Base-by-base conservation (phyloP, 2,888 invertebrate species). In the Erebia epiphron region DNA sequence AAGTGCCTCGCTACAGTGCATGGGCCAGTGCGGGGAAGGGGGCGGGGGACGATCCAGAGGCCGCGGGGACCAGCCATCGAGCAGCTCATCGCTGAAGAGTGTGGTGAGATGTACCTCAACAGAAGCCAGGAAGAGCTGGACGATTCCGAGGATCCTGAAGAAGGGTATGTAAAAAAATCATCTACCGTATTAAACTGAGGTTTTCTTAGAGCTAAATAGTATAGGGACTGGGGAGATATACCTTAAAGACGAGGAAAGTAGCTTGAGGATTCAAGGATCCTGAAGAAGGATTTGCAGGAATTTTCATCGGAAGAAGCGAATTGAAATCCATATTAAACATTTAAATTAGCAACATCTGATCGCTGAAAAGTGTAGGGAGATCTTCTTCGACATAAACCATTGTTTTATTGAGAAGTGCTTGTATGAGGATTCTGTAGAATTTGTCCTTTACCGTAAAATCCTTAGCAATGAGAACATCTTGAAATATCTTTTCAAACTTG, bases 91-190 rank as follows among this genome's bases (percentile, higher is more conserved):
- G 92, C 92, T 62, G 92, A 92, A 63, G 91, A 92, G 74, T 93
- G 92, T 63, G 92, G 92, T 0, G 91, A 92, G 64, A 78, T 90
- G 21, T 83, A 91, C 21, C 82, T 92, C 73, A 87, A 87, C 60
- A 86, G 91, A 57, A 88, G 94, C 76, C 89, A 94, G 70, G 95
- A 95, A 43, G 95, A 95, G 58, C 81, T 94, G 0, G 95, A 95
- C 41, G 95, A 95, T 77, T 94, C 93, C 1, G 95, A 95, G 72
- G 95, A 95, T 78, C 92, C 92, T 75, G 95, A 95, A 76, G 93
- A 93, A 79, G 83, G 84, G 93, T 93, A n/a, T 18, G 54, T 21
- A 62, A n/a, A 56, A n/a, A 52, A 35, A 16, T 2, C 9, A 13
- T 16, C 35, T n/a, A 41, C 5, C 56, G 1, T 21, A 21, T 16